Evolutionary conservation across 2,888 invertebrate species (phyloP).

Genomic region (Parnassius orleans): DNA sequence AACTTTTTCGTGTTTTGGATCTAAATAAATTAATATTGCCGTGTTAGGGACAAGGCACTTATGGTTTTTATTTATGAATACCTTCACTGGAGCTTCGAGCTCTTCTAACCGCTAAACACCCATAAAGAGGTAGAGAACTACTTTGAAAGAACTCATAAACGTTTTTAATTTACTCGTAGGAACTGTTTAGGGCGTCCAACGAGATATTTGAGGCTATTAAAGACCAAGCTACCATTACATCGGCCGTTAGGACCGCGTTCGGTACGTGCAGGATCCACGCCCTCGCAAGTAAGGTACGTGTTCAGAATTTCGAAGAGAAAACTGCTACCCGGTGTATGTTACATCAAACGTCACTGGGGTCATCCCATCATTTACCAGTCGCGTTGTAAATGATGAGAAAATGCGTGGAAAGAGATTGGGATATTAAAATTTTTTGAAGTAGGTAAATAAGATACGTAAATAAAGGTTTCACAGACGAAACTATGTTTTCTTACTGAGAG

Average conservation of each 20-base stretch:
- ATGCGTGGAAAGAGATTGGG: neutral
- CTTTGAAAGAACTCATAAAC: conserved; percentile 44
- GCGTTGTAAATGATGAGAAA: conserved; percentile 1
- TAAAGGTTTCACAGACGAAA: no score
- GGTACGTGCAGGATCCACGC: conserved; percentile 71
- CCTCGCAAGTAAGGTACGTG: conserved; percentile 69
- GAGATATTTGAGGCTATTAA: conserved; percentile 63
- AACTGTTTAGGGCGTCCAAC: conserved; percentile 52
- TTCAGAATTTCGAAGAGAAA: conserved; percentile 39
- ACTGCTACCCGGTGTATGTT: conserved; percentile 7
- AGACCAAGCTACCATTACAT: conserved; percentile 63
- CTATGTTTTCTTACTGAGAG: no score
- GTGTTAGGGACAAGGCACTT: no score
- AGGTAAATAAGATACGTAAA: no score
- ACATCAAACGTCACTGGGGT: conserved; percentile 16
- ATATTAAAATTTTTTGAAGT: neutral
- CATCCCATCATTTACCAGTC: conserved; percentile 4
- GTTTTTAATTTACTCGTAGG: conserved; percentile 72
- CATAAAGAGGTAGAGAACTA: conserved; percentile 34
- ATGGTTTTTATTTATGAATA: no score
- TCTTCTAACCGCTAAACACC: conserved; percentile 18
- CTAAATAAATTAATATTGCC: no score
- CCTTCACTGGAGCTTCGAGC: no score
- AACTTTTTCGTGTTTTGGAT: no score
- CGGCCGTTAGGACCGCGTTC: conserved; percentile 61